phyloP scores from a whole-genome alignment of 2,888 invertebrate species.

The Pandemis corylana region DNA sequence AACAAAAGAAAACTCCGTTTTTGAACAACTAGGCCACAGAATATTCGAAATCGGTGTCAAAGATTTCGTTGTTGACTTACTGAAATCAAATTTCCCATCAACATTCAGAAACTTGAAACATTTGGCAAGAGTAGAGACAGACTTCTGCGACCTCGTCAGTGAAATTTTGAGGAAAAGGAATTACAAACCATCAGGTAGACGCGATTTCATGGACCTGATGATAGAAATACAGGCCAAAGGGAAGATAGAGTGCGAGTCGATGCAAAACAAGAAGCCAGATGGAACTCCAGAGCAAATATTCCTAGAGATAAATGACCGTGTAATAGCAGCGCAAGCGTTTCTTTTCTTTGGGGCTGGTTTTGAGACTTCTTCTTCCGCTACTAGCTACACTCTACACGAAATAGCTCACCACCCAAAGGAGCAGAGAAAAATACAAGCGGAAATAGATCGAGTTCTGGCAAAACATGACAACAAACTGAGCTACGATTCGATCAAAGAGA shows the following conservation, averaged over 20 bases:
- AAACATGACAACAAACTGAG: conserved; percentile 64
- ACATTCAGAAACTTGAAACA: conserved; percentile 23
- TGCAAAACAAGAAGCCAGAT: conserved; percentile 54
- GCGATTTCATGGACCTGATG: conserved; percentile 44
- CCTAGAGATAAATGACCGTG: conserved; percentile 58
- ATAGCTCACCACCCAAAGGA: conserved; percentile 70
- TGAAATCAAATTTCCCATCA: conserved; percentile 61
- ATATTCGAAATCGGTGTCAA: conserved; percentile 52
- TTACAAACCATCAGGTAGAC: background rate
- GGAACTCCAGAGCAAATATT: conserved; percentile 55
- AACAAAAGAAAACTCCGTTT: conserved; percentile 61
- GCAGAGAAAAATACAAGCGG: conserved; percentile 62
- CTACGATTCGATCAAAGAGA: conserved; percentile 65
- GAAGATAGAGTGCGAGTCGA: conserved; percentile 21
- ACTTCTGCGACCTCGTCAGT: conserved; percentile 39
- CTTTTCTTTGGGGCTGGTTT: conserved; percentile 77
- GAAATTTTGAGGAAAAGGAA: background rate
- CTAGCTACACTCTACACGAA: conserved; percentile 68
- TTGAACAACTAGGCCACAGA: conserved; percentile 60
- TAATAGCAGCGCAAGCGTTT: conserved; percentile 65
- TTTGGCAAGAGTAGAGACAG: conserved; percentile 20
- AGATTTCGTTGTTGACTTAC: conserved; percentile 49
- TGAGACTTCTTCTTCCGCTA: conserved; percentile 74
- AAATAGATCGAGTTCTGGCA: conserved; percentile 65
- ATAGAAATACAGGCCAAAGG: conserved; percentile 42